Evolutionary conservation across 2,797 vertebrate genomes (phyloP).

Genomic region (Lemur catta): DNA sequence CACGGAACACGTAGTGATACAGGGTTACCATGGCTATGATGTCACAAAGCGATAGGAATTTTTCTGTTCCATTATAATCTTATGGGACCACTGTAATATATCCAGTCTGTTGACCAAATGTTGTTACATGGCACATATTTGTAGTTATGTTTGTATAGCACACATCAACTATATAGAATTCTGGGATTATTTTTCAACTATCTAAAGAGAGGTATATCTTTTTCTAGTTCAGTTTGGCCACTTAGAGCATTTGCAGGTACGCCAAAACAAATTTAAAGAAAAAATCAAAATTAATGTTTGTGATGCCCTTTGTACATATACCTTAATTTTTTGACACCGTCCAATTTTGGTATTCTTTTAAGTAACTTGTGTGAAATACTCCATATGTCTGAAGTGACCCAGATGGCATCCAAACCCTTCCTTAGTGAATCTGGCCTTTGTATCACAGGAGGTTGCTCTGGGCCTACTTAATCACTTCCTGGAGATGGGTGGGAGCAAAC

Average conservation of each 20-base stretch:
- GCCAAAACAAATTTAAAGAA: conserved; percentile 9
- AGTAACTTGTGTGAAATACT: not conserved
- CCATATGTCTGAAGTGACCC: conserved; percentile 40
- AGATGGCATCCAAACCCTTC: not conserved
- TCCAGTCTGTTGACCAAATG: not conserved
- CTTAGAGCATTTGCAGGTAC: not conserved
- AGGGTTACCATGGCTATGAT: not conserved
- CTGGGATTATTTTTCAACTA: not conserved
- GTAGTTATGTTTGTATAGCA: not conserved
- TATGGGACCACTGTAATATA: not conserved
- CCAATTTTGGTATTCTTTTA: not conserved
- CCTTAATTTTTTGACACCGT: not conserved
- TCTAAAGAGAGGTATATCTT: not conserved
- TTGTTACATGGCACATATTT: not conserved
- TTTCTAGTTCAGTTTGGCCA: not conserved
- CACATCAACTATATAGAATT: not conserved
- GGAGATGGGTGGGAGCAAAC: not conserved
- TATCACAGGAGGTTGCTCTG: not conserved
- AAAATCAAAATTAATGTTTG: not conserved
- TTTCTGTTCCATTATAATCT: not conserved
- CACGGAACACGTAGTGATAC: not conserved
- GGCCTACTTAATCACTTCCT: conserved; percentile 55
- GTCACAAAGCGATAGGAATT: not conserved
- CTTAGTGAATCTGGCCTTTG: conserved; percentile 53
- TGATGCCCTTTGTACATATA: not conserved